These are phyloP conservation scores for Lineus longissimus DNA, from an alignment of 1,140 invertebrate species.

Conservation along the genomic window DNA sequence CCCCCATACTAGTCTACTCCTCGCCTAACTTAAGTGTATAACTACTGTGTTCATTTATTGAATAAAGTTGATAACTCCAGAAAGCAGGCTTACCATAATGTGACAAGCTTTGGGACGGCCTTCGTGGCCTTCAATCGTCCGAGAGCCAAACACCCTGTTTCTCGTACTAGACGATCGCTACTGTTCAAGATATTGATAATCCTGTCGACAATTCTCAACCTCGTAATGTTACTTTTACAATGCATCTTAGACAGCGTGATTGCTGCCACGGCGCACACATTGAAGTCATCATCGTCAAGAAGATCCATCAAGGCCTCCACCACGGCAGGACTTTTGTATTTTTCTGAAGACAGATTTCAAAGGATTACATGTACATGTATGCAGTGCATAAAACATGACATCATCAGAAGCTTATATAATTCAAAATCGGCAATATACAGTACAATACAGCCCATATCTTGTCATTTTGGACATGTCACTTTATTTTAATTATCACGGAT, in stretches of 20 bases:
- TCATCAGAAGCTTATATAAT: no score
- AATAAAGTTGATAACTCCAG: no score
- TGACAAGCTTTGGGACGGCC: constrained; percentile 33
- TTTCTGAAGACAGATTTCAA: constrained; percentile 27
- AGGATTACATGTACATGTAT: no score
- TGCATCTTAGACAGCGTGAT: constrained; percentile 33
- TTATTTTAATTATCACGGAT: no score
- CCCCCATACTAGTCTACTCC: no score
- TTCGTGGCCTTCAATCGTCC: constrained; percentile 31
- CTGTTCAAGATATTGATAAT: constrained; percentile 32
- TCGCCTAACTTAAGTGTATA: no score
- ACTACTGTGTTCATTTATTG: no score
- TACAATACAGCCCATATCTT: no score
- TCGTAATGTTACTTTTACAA: constrained; percentile 22
- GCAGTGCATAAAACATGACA: no score
- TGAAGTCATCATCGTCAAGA: constrained; percentile 29
- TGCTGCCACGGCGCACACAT: constrained; percentile 32
- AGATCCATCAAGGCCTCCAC: constrained; percentile 34
- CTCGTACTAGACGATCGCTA: constrained; percentile 38
- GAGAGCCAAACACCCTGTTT: constrained; percentile 38
- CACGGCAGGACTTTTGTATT: constrained; percentile 35
- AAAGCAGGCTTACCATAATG: constrained; percentile 32
- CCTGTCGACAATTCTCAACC: constrained; percentile 9
- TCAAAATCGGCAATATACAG: no score
- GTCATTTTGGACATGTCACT: no score